These are phyloP conservation scores for Phaenicophaeus curvirostris DNA, from an alignment of 2,797 vertebrate genomes.

Conservation along the genomic window DNA sequence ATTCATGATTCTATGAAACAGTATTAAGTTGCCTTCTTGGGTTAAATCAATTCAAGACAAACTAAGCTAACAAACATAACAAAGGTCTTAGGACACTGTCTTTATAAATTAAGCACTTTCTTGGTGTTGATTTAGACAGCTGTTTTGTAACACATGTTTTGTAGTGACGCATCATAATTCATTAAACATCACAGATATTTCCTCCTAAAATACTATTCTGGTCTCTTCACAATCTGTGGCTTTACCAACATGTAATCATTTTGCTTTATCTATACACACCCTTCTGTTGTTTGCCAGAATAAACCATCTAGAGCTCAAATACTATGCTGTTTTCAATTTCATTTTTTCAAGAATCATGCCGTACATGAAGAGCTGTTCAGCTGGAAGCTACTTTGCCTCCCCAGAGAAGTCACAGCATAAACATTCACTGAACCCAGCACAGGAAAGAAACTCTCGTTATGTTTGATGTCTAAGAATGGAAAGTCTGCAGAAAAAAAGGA, in stretches of 20 bases:
- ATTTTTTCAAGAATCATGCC: not conserved
- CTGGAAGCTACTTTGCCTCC: slow-evolving; percentile 16
- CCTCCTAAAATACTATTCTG: not conserved
- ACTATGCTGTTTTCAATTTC: not conserved
- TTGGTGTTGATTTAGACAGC: not conserved
- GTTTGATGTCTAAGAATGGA: not conserved
- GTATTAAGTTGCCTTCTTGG: not conserved
- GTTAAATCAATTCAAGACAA: not conserved
- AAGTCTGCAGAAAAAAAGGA: not conserved
- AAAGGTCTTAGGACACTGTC: not conserved
- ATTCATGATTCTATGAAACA: too few relatives aligned
- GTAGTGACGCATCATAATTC: not conserved
- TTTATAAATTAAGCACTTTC: not conserved
- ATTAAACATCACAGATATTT: not conserved
- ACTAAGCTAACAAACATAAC: not conserved
- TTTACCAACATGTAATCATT: not conserved
- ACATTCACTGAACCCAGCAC: not conserved
- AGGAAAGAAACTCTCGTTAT: not conserved
- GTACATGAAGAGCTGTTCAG: slow-evolving; percentile 5
- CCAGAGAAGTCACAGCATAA: slow-evolving; percentile 16
- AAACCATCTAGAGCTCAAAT: not conserved
- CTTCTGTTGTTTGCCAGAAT: slow-evolving; percentile 30
- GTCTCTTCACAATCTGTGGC: not conserved
- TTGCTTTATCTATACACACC: not conserved
- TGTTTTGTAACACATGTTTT: not conserved